phyloP scores from a whole-genome alignment of 1,140 invertebrate genomes.

The Drosophila murphyi region DNA sequence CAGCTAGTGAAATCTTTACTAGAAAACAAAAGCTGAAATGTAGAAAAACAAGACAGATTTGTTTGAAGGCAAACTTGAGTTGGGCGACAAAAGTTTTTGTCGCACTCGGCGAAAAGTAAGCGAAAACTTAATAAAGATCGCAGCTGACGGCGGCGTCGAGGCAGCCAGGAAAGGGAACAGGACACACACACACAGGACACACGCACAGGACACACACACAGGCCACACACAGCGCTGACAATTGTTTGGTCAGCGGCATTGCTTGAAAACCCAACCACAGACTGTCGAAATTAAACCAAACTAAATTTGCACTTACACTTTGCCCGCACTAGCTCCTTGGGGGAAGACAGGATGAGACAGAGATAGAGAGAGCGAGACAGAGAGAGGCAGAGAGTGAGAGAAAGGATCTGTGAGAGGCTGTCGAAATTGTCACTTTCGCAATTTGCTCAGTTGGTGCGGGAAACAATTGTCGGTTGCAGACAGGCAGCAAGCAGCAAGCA shows the following conservation, averaged over 20 bases:
- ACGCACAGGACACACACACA: constrained; percentile 21
- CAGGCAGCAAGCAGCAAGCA: not conserved
- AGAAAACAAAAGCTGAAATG: constrained; percentile 82
- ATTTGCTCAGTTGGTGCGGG: constrained; percentile 67
- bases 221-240: too few species aligned
- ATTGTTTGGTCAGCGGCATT: constrained; percentile 68
- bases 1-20: constrained; percentile 77
- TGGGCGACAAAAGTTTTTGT: constrained; percentile 60
- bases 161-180: constrained; percentile 1
- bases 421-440: constrained; percentile 82
- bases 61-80: constrained; percentile 70
- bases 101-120: constrained; percentile 79
- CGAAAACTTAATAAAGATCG: constrained; percentile 83
- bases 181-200: constrained; percentile 16
- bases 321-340: constrained; percentile 14
- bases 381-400: not conserved
- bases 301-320: constrained; percentile 80
- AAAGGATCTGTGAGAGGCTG: constrained; percentile 46
- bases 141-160: constrained; percentile 47
- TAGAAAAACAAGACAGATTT: constrained; percentile 77
- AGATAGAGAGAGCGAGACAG: not conserved
- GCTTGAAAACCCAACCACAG: constrained; percentile 62
- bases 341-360: not conserved
- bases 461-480: constrained; percentile 21
- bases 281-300: constrained; percentile 82